Base-by-base conservation (phyloP, 2,113 vertebrate genomes). In the Myrmophylax atrothorax region DNA sequence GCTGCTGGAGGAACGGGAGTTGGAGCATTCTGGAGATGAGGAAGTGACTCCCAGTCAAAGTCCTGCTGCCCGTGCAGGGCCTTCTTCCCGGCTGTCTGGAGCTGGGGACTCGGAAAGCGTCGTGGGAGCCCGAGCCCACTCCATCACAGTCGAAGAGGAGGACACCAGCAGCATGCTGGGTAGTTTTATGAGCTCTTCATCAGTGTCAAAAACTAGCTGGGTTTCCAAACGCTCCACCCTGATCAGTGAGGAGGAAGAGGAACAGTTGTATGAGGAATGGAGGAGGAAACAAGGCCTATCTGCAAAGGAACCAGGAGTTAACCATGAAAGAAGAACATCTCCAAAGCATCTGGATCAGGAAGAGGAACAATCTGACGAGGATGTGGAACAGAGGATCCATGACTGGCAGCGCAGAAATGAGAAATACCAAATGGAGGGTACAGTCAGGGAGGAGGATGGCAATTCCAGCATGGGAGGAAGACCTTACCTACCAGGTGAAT, bases 371-470 rank as follows among this genome's bases (percentile, higher is more conserved):
- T 97, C 94, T 17, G 95, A 98, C 18, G 98, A 98, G 14, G 97
- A 98, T 22, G 96, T 98, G 10, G 97, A 98, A 50, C 86, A 46
- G 82, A 97, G 98, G 91, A 97, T 99, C 81, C 97, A 84, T 2
- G 99, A 99, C 17, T 99, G 99, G 99, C 99, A 99, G 90, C 29
- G 95, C 76, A 98, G 98, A 40, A 99, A 99, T 29, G 99, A 99
- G 93, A 98, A 98, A 84, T 99, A 98, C 89, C 98, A 98, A 86
- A 97, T 80, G 5, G 96, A 98, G 3, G 98, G 97, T 98, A 95
- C 96, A 66, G 76, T 93, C 12, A 97, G 98, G 92, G 98, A 98
- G 47, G 97, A 98, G 87, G 40, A 91, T 8, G 73, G 94, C 5
- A 86, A 96, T 22, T 97, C 95, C n/a, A n/a, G 75, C 4, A 6